These are phyloP conservation scores for Drosophila pullipes DNA, from an alignment of 2,888 invertebrate species.

Conservation along the genomic window DNA sequence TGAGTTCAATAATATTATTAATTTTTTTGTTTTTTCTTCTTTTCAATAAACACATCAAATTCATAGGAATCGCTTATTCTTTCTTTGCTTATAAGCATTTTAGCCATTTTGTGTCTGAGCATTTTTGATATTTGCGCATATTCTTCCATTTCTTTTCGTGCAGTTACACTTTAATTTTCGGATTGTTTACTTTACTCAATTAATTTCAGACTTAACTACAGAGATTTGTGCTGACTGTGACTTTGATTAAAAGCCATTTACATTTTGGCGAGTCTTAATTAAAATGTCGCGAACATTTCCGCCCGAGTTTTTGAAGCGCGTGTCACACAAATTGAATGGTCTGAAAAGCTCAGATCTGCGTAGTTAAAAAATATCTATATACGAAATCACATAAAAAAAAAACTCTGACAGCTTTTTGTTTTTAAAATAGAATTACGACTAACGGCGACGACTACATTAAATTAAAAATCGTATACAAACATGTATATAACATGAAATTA, in stretches of 20 bases:
- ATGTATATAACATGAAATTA: not conserved
- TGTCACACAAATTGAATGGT: conserved; percentile 53
- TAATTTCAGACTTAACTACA: conserved; percentile 27
- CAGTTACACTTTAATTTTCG: conserved; percentile 10
- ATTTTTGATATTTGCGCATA: conserved; percentile 12
- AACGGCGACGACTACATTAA: not conserved
- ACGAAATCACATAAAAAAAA: not conserved
- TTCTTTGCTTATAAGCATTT: conserved; percentile 47
- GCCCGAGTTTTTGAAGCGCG: conserved; percentile 68
- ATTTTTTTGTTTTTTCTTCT: conserved; percentile 1
- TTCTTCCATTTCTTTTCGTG: conserved; percentile 1
- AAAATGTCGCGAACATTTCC: conserved; percentile 84
- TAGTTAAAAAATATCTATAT: not conserved
- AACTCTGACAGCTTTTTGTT: conserved; percentile 10
- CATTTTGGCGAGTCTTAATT: conserved; percentile 79
- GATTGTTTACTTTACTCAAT: conserved; percentile 25
- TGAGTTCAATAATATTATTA: conserved; percentile 19
- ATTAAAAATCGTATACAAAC: not conserved
- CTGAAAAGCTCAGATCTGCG: conserved; percentile 21
- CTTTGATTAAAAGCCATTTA: conserved; percentile 72
- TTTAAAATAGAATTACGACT: conserved; percentile 58
- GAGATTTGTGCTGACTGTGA: conserved; percentile 42
- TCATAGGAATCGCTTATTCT: conserved; percentile 1
- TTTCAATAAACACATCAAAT: conserved; percentile 28
- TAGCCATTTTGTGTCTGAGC: conserved; percentile 8